phyloP scores from a whole-genome alignment of 2,797 vertebrate species.

The Gallinago nigripennis region DNA sequence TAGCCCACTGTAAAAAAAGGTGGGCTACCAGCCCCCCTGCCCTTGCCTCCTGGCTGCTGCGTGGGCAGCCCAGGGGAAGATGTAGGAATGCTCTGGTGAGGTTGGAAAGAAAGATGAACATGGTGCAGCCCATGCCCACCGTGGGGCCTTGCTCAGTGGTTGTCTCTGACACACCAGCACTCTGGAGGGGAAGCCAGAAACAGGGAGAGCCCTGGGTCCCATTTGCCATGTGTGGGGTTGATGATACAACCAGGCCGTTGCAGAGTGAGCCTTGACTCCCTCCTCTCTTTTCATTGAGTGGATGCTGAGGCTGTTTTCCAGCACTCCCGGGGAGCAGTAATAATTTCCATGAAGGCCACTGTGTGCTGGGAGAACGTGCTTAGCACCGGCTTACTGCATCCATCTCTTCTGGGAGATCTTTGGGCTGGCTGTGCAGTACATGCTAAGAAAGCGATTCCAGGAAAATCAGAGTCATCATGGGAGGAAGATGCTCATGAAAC shows the following conservation, averaged over 20 bases:
- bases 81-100: not conserved
- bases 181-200: not conserved
- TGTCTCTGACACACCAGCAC: not conserved
- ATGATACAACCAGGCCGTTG: not conserved
- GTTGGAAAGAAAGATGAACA: not conserved
- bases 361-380: not conserved
- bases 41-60: not conserved
- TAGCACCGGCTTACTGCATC: not conserved
- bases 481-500: not conserved
- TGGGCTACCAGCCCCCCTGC: not conserved
- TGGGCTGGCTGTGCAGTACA: not conserved
- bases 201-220: not conserved
- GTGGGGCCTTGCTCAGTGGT: not conserved
- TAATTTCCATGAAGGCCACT: not conserved
- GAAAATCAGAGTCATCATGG: slow-evolving; percentile 4
- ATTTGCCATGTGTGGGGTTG: rapidly evolving
- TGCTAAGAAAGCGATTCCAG: not conserved
- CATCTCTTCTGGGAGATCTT: not conserved
- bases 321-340: not conserved
- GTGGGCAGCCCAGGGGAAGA: not conserved
- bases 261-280: not conserved
- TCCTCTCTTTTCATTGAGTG: not conserved
- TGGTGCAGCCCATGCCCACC: not conserved
- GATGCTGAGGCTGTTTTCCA: slow-evolving; percentile 2
- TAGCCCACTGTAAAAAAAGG: too few relatives aligned